A percentile compares a stretch with the other conserved stretches of the same genome.
These are phyloP conservation scores for Botrylloides violaceus DNA, from an alignment of 23 tunicate species.

Conservation along the genomic window DNA sequence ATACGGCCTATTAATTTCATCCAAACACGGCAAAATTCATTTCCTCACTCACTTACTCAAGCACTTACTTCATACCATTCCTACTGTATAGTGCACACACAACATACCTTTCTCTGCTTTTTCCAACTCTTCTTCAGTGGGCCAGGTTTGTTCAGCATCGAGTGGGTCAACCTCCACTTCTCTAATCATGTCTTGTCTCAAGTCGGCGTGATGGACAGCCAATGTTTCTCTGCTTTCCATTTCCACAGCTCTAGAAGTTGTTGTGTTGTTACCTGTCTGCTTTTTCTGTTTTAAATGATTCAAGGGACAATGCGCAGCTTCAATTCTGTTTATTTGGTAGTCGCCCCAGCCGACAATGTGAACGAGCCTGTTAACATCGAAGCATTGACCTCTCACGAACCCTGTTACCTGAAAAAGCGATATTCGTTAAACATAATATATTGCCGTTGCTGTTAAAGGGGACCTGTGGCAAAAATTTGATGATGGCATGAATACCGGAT, in stretches of 20 bases:
- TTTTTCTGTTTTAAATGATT: constrained; percentile 1
- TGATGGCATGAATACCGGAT: no score
- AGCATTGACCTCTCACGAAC: constrained; percentile 41
- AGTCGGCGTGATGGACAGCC: constrained; percentile 27
- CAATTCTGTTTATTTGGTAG: constrained; percentile 54
- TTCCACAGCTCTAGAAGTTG: neutral
- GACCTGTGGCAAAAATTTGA: no score
- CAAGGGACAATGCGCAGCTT: constrained; percentile 22
- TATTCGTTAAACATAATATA: no score
- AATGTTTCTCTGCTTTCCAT: constrained; percentile 12
- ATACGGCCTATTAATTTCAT: no score
- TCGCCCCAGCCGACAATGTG: constrained; percentile 94
- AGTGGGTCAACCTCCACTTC: constrained; percentile 90
- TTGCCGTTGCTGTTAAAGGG: no score
- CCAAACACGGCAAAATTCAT: no score
- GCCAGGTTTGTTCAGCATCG: constrained; percentile 98
- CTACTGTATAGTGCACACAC: no score
- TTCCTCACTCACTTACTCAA: no score
- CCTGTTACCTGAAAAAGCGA: constrained; percentile 91
- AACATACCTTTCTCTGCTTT: constrained; percentile 65
- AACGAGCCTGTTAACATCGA: constrained; percentile 75
- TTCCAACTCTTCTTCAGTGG: constrained; percentile 83
- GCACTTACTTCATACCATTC: no score
- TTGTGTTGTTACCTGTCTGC: constrained; percentile 24
- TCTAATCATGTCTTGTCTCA: constrained; percentile 30